A percentile compares a stretch with the other conserved stretches of the same genome.
Conservation (phyloP, 2,888 invertebrate genomes). For the Parnassius smintheus region DNA sequence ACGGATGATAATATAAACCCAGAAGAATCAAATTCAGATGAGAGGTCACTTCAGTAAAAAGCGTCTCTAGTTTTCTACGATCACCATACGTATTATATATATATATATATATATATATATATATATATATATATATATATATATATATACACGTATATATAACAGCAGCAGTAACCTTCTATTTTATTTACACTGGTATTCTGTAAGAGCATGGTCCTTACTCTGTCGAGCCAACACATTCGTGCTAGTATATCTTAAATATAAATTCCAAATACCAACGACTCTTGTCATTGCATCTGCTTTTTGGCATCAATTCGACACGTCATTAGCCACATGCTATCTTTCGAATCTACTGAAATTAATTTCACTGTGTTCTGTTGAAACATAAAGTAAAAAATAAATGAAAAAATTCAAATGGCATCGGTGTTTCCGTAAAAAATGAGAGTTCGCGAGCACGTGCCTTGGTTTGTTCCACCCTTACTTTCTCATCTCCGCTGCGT, state of each 20-base stretch:
- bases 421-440: conserved; percentile 64
- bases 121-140: too few species aligned
- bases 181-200: too few species aligned
- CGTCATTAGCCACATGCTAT: conserved; percentile 61
- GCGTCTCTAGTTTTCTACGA: too few species aligned
- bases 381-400: conserved; percentile 40
- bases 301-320: conserved; percentile 38
- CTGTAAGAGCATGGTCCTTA: too few species aligned
- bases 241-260: background rate
- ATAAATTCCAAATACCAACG: conserved; percentile 25
- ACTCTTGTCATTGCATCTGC: conserved; percentile 30
- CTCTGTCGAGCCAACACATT: too few species aligned
- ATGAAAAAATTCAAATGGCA: conserved; percentile 52
- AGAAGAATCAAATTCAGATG: too few species aligned
- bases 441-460: conserved; percentile 71
- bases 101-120: too few species aligned
- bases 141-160: too few species aligned
- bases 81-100: too few species aligned
- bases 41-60: too few species aligned
- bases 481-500: conserved; percentile 43
- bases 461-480: conserved; percentile 47
- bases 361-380: conserved; percentile 62
- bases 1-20: too few species aligned
- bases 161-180: too few species aligned
- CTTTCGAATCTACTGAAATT: conserved; percentile 42